Evolutionary conservation across 2,113 vertebrate genomes (phyloP).

Genomic region (Parus major): DNA sequence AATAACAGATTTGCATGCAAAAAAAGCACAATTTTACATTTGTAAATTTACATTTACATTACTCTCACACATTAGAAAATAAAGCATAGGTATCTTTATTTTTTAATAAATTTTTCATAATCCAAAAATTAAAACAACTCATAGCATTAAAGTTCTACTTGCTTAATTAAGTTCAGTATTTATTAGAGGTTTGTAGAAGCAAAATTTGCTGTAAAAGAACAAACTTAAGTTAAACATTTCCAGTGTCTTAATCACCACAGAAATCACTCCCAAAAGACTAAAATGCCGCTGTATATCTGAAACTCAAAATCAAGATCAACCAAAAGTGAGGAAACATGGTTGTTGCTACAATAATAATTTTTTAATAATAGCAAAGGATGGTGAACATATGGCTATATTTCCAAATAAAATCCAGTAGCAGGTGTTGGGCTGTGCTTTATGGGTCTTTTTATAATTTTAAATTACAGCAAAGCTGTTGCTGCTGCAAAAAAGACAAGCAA

Average conservation of each 20-base stretch:
- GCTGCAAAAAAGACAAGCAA: constrained; percentile 51
- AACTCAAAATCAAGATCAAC: neutral
- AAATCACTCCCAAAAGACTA: neutral
- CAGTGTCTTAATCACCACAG: neutral
- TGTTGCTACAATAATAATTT: constrained; percentile 9
- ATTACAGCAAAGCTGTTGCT: constrained; percentile 41
- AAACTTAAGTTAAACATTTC: neutral
- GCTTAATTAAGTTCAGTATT: neutral
- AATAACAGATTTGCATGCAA: neutral
- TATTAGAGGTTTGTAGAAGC: neutral
- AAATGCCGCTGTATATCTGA: neutral
- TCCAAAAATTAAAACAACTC: neutral
- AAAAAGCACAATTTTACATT: neutral
- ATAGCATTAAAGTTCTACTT: neutral
- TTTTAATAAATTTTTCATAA: neutral
- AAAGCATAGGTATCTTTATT: neutral
- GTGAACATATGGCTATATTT: constrained; percentile 43
- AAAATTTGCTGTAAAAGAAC: neutral
- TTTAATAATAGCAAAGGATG: constrained; percentile 56
- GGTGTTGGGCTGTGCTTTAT: neutral
- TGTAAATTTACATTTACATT: neutral
- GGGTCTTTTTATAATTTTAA: constrained; percentile 18
- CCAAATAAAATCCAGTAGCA: constrained; percentile 47
- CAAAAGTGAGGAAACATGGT: constrained; percentile 33
- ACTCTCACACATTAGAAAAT: neutral